Conservation (phyloP, 2,888 invertebrate genomes). For the Tipula unca region DNA sequence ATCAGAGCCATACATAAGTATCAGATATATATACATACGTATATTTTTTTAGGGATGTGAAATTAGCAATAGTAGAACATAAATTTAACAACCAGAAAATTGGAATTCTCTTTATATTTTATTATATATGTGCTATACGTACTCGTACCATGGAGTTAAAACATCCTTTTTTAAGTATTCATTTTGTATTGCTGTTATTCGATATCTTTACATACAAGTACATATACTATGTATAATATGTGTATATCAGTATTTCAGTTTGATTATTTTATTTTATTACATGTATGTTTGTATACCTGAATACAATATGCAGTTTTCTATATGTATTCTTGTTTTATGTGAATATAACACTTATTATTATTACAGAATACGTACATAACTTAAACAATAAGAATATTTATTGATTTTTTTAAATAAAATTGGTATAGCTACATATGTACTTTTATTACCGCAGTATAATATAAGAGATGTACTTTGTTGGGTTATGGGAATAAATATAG, state of each 20-base stretch:
- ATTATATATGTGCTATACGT: neutral
- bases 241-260: neutral
- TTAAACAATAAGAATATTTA: slow-evolving; percentile 14
- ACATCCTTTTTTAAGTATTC: neutral
- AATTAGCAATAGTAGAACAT: neutral
- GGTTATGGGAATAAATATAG: too few species aligned
- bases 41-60: neutral
- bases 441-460: neutral
- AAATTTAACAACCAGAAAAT: neutral
- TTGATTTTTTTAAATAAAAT: neutral
- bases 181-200: neutral
- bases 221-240: neutral
- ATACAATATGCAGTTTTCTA: neutral
- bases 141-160: neutral
- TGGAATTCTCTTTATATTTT: neutral
- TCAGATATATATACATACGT: neutral
- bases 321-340: neutral
- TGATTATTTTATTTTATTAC: neutral
- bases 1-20: too few species aligned
- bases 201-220: too few species aligned
- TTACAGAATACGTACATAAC: neutral
- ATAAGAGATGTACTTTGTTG: too few species aligned
- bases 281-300: too few species aligned
- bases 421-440: neutral
- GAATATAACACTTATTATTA: neutral